Base-by-base conservation (phyloP, 2,113 vertebrate genomes). In the Ceyx melanurus region DNA sequence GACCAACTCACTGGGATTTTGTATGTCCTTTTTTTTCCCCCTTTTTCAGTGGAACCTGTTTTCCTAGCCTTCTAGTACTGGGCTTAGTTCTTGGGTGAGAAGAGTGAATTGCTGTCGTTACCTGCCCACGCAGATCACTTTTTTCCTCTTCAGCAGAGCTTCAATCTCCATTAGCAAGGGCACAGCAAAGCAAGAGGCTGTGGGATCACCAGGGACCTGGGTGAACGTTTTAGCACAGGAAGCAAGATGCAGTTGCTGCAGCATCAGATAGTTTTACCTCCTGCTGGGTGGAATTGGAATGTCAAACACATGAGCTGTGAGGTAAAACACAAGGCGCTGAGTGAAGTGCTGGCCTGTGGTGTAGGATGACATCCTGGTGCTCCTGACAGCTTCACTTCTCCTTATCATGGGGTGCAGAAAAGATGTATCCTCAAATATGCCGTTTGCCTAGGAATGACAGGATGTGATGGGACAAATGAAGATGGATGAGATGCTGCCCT, bases 381-480 rank as follows among this genome's bases (percentile, higher is more conserved):
- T 91, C 92, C 93, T 95, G 68, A 85, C 95, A 92, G 92, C 73
- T 83, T 75, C 86, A 79, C 88, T 90, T 85, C 90, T 91, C 73
- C 90, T 95, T 90, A 75, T 96, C 92, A 15, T 45, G 75, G 65
- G 90, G 89, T 95, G 95, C 93, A 96, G 95, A 96, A 97, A 97
- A 97, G 87, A 92, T 43, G 37, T 89, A 93, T 95, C 95, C 88
- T 95, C 87, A 82, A 92, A 86, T 95, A 90, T 51, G 40, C 73
- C 77, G 97, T 98, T 98, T 98, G 97, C 96, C 95, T 98, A 94
- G 97, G 97, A 98, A 98, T 97, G 97, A 96, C 95, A 97, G 97
- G 96, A 98, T 98, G 96, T 97, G 97, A 97, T 97, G 91, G 93
- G 97, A 97, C 97, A 98, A 96, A 98, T 98, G 97, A 98, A 98